Percentiles rank a stretch among this genome's conserved stretches.
phyloP scores from a whole-genome alignment of 2,888 invertebrate genomes.

The Eurytoma adleriae region DNA sequence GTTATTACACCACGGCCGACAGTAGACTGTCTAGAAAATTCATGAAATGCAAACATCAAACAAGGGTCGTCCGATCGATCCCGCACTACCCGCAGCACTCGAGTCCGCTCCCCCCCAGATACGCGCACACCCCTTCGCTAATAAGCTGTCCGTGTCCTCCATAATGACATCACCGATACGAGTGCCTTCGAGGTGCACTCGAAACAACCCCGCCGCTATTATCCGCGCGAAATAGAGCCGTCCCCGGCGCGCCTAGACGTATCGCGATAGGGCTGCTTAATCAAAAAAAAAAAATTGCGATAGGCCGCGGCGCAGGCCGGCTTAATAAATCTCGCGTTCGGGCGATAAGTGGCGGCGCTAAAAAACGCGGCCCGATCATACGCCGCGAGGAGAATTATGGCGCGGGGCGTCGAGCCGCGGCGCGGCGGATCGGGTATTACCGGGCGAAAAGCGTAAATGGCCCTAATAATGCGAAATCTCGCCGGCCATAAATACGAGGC shows the following conservation, averaged over 20 bases:
- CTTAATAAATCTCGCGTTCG: conserved; percentile 39
- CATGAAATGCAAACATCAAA: conserved; percentile 56
- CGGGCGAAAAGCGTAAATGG: conserved; percentile 73
- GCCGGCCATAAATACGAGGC: conserved; percentile 73
- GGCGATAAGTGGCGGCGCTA: conserved; percentile 40
- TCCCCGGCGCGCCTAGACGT: conserved; percentile 20
- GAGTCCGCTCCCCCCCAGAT: background rate
- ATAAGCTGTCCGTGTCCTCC: conserved; percentile 1
- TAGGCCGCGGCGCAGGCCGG: background rate
- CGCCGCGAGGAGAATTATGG: conserved; percentile 44
- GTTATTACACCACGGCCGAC: conserved; percentile 29
- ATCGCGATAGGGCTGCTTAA: conserved; percentile 22
- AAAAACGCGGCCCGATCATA: conserved; percentile 29
- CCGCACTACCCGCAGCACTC: conserved; percentile 2
- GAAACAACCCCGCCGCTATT: background rate
- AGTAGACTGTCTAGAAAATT: conserved; percentile 51
- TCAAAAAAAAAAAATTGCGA: conserved; percentile 30
- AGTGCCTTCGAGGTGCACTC: background rate
- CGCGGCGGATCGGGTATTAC: conserved; percentile 65
- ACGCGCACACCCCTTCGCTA: conserved; percentile 5
- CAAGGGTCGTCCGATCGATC: conserved; percentile 49
- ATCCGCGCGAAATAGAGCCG: background rate
- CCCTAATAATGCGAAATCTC: conserved; percentile 76
- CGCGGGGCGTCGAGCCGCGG: conserved; percentile 38
- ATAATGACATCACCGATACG: background rate